Evolutionary conservation across 2,888 invertebrate species (phyloP), one percentile per base, ranked within the genome.

Genomic region (Morinoia aosen): DNA sequence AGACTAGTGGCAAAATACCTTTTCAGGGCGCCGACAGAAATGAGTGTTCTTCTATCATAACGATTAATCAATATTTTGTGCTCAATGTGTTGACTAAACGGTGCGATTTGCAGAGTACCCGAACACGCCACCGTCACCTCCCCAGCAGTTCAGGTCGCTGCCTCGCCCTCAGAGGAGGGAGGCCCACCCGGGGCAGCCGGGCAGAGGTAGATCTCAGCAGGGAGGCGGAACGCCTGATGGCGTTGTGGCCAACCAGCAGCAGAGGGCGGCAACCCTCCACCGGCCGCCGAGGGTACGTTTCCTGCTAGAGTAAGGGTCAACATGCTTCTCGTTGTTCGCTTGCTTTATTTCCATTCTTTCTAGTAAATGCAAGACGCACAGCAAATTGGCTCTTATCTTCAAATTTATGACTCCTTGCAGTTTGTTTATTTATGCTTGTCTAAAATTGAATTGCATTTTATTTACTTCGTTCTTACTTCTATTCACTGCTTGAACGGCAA

Each of bases 251-350:
- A 64, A 64, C 40, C 94, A 94, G 58, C 94, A 94, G 48, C 96
- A 96, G 88, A 91, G 96, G 95, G 88, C 96, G 64, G 96, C 96
- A 64, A 96, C 96, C 88, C 96, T 96, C 56, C 96, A 96, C 95
- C 95, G 96, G 95, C 96, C 96, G 95, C 96, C 96, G 96, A 96
- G 96, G 96, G 96, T 96, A 96, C 96, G 96, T 96, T 96, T 96
- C 96, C 96, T 96, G 95, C 96, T 96, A 95, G 96, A 96, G 96
- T 96, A 96, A 96, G 96, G 96, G 96, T 96, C 96, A 95, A 96
- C 95, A 95, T 96, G 96, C 96, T 96, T 96, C 96, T 96, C 96
- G 96, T 96, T 96, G 91, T 95, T 95, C 96, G 95, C 88, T 95
- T 64, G 39, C 61, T 57, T 94, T 95, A 19, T 91, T 95, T 58